A percentile compares a stretch with the other conserved stretches of the same genome.
These are phyloP conservation scores for Encarsia formosa DNA, from an alignment of 2,888 invertebrate species.

Conservation along the genomic window DNA sequence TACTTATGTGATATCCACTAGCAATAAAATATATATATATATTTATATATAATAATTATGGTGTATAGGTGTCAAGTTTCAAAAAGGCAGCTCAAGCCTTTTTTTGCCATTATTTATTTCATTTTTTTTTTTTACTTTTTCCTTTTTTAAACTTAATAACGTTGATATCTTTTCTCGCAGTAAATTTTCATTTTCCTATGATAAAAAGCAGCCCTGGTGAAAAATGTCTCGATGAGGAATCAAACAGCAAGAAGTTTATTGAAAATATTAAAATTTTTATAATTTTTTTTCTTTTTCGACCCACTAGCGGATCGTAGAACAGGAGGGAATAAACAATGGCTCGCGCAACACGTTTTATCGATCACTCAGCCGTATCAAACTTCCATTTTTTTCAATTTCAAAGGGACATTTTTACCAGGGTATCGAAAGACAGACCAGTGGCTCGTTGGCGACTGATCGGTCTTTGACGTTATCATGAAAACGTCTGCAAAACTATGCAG, in stretches of 20 bases:
- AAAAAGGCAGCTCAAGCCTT: constrained; percentile 26
- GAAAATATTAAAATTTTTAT: background rate
- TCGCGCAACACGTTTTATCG: constrained; percentile 11
- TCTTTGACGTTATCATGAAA: too few relatives aligned
- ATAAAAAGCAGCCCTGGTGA: constrained; percentile 27
- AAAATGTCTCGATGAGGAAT: constrained; percentile 21
- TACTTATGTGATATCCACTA: constrained; percentile 28
- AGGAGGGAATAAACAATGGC: constrained; percentile 27
- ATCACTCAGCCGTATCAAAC: background rate
- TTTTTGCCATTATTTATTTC: constrained; percentile 12
- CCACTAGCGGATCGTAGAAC: constrained; percentile 12
- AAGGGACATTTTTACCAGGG: constrained; percentile 16
- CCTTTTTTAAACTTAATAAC: constrained; percentile 27
- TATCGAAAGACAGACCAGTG: background rate
- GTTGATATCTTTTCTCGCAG: constrained; percentile 19
- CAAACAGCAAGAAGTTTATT: constrained; percentile 11
- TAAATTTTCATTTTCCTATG: constrained; percentile 16
- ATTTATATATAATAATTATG: constrained; percentile 23
- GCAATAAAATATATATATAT: constrained; percentile 32
- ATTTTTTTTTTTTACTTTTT: constrained; percentile 12
- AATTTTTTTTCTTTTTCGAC: constrained; percentile 3
- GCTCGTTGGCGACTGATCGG: background rate
- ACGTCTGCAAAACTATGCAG: too few relatives aligned
- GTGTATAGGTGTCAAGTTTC: constrained; percentile 28
- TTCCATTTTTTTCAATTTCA: background rate